A percentile compares a stretch with the other conserved stretches of the same genome.
Conservation (phyloP, 2,797 vertebrate genomes). For the Micromesistius poutassou region DNA sequence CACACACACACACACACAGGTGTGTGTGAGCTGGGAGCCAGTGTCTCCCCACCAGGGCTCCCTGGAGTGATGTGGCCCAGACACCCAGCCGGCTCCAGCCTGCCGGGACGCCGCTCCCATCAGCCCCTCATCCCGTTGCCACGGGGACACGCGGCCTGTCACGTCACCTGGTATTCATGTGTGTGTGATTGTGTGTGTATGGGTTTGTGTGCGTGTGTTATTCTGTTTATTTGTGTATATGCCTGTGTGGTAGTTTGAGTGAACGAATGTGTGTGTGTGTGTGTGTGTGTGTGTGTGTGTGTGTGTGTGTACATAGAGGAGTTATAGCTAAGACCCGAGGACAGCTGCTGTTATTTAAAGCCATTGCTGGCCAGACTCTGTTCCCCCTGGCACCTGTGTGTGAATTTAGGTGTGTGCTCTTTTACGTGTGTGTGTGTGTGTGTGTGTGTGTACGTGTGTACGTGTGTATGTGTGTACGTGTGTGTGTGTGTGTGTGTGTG, state of each 20-base stretch:
- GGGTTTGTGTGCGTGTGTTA: too few species aligned
- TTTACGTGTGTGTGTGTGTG: conserved; percentile 9
- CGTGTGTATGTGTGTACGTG: conserved; percentile 24
- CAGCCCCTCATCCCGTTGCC: too few species aligned
- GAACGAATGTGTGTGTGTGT: background rate
- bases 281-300: conserved; percentile 28
- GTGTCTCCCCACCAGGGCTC: conserved; percentile 6
- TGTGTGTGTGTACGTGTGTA: too few species aligned
- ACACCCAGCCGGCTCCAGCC: too few species aligned
- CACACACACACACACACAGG: conserved; percentile 10
- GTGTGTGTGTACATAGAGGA: conserved; percentile 8
- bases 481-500: conserved; percentile 20
- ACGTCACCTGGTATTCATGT: too few species aligned
- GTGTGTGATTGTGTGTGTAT: too few species aligned
- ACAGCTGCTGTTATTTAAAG: conserved; percentile 52
- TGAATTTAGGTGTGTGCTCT: conserved; percentile 4
- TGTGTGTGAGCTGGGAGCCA: conserved; percentile 44
- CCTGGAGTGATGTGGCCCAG: too few species aligned
- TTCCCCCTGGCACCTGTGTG: conserved; percentile 35
- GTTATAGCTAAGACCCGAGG: conserved; percentile 41
- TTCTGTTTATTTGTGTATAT: background rate
- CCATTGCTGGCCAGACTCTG: conserved; percentile 42
- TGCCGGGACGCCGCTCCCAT: too few species aligned
- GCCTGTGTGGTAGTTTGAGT: background rate
- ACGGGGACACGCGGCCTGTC: too few species aligned